These are phyloP conservation scores for Temnopleurus reevesii DNA, from an alignment of 53 echinoderm and acorn worm genomes.

Conservation along the genomic window DNA sequence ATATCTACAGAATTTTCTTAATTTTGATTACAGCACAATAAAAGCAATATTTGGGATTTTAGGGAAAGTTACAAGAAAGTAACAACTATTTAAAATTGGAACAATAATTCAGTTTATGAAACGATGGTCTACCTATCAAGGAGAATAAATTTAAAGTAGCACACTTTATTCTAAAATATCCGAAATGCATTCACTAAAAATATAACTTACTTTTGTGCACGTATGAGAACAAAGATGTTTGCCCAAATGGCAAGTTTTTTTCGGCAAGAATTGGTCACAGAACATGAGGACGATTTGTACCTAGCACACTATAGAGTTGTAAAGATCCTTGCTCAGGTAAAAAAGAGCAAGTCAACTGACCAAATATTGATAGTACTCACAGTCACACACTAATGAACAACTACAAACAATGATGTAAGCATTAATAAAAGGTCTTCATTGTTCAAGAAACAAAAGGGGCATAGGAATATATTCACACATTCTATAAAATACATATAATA, in stretches of 20 bases:
- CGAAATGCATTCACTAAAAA: too few species aligned
- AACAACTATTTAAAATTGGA: too few species aligned
- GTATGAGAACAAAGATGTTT: not conserved
- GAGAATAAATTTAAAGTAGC: too few species aligned
- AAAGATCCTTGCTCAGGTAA: not conserved
- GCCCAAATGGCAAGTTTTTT: slow-evolving; percentile 23
- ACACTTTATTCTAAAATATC: too few species aligned
- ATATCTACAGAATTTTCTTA: too few species aligned
- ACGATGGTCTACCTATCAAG: too few species aligned
- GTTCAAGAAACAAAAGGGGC: not conserved
- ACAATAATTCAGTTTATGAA: too few species aligned
- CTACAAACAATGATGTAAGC: not conserved
- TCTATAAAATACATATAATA: not conserved
- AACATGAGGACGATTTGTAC: not conserved
- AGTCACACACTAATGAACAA: slow-evolving; percentile 20
- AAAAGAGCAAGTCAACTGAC: not conserved
- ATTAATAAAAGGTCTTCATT: not conserved
- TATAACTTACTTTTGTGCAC: too few species aligned
- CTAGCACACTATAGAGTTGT: slow-evolving; percentile 15
- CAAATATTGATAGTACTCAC: slow-evolving; percentile 5
- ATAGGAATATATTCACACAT: not conserved
- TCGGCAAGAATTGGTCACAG: slow-evolving; percentile 8
- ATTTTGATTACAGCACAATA: too few species aligned
- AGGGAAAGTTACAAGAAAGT: too few species aligned
- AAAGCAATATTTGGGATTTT: too few species aligned